These are phyloP conservation scores for Trichomycterus rosablanca DNA, from an alignment of 2,113 vertebrate genomes.

Conservation along the genomic window DNA sequence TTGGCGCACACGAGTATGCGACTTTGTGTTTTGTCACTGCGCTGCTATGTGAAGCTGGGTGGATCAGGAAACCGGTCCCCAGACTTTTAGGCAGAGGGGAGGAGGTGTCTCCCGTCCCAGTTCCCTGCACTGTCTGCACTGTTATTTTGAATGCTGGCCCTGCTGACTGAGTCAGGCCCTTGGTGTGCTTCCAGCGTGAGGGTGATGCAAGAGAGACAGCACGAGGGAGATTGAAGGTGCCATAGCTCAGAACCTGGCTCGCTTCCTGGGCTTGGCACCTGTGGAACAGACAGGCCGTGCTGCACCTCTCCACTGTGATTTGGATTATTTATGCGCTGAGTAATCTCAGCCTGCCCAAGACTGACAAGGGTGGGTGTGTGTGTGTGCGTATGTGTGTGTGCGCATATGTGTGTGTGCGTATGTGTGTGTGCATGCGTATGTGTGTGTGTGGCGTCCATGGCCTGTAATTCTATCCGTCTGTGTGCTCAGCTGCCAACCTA, in stretches of 20 bases:
- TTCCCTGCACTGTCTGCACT: slow-evolving; percentile 42
- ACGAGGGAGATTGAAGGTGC: not conserved
- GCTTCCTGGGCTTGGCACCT: slow-evolving; percentile 42
- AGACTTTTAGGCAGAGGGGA: slow-evolving; percentile 39
- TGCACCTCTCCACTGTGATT: slow-evolving; percentile 46
- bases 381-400: slow-evolving; percentile 4
- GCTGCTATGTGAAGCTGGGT: slow-evolving; percentile 43
- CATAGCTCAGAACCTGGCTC: slow-evolving; percentile 35
- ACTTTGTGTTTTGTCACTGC: slow-evolving; percentile 39
- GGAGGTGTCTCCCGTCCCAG: slow-evolving; percentile 23
- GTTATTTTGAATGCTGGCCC: slow-evolving; percentile 53
- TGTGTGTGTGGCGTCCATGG: slow-evolving; percentile 6
- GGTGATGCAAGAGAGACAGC: not conserved
- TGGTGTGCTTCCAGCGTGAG: slow-evolving; percentile 42
- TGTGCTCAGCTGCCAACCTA: slow-evolving; percentile 25
- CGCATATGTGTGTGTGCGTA: slow-evolving; percentile 1
- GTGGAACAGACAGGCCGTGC: slow-evolving; percentile 5
- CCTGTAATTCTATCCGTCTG: slow-evolving; percentile 32
- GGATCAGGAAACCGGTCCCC: slow-evolving; percentile 54
- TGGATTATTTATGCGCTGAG: slow-evolving; percentile 54
- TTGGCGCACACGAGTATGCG: slow-evolving; percentile 7
- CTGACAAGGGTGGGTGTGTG: slow-evolving; percentile 12
- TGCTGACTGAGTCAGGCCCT: slow-evolving; percentile 31
- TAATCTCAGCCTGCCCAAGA: slow-evolving; percentile 36
- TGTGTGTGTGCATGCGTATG: slow-evolving; percentile 22